Percentiles rank a stretch among this genome's conserved stretches.
phyloP scores from a whole-genome alignment of 2,797 vertebrate species.

The Neosilurus hyrtlii region DNA sequence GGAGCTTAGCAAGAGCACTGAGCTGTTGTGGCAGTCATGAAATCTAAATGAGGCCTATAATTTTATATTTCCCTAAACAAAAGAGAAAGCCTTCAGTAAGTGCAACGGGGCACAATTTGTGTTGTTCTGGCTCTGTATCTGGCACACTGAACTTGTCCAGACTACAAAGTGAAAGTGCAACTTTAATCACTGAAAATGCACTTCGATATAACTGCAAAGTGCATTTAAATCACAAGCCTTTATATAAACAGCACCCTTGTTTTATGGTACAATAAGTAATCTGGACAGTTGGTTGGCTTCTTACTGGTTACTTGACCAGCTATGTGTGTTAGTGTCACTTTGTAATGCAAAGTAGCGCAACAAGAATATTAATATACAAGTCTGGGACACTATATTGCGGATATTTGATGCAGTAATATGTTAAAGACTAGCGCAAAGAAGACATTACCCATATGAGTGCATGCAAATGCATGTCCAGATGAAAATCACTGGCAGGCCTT shows the following conservation, averaged over 20 bases:
- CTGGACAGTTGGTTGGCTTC: background rate
- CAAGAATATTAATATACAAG: too few species aligned
- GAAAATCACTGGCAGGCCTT: background rate
- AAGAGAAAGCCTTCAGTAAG: background rate
- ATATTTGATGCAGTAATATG: background rate
- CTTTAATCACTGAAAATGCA: slow-evolving; percentile 20
- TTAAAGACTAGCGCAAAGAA: background rate
- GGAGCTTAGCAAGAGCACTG: slow-evolving; percentile 3
- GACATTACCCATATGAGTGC: background rate
- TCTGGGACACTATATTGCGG: background rate
- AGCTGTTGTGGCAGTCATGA: background rate
- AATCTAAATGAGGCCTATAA: background rate
- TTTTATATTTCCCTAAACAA: slow-evolving; percentile 8
- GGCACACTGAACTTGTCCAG: background rate
- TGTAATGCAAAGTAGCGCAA: background rate
- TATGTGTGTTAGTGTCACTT: background rate
- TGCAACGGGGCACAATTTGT: background rate
- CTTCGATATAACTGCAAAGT: slow-evolving; percentile 16
- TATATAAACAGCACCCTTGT: slow-evolving; percentile 1
- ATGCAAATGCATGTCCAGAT: background rate
- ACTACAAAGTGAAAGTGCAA: slow-evolving; percentile 15
- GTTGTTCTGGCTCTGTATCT: background rate
- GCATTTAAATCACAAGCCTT: slow-evolving; percentile 20
- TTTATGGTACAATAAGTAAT: slow-evolving; percentile 17
- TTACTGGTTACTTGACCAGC: slow-evolving; percentile 8